Percentiles rank a stretch among this genome's conserved stretches.
These are phyloP conservation scores for Leptopilina myrica DNA, from an alignment of 2,888 invertebrate species.

Conservation along the genomic window DNA sequence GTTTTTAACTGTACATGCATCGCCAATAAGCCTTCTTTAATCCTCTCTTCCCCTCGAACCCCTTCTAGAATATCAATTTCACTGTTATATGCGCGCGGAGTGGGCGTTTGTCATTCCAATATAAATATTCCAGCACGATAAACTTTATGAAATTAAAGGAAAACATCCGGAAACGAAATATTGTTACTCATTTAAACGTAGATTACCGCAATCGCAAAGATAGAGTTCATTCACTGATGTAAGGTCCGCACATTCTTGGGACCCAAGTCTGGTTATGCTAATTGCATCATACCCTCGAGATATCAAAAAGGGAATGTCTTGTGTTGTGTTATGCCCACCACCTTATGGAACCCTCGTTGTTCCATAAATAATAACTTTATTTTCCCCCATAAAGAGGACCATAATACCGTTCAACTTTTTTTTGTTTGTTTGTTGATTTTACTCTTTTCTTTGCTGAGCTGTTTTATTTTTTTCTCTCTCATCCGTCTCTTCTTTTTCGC, in stretches of 20 bases:
- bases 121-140: no score
- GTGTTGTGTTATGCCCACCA: no score
- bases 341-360: no score
- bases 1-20: no score
- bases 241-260: conserved; percentile 1
- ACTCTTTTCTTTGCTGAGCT: no score
- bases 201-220: not conserved
- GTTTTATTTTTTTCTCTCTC: no score
- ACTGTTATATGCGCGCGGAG: not conserved
- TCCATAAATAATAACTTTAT: conserved; percentile 32
- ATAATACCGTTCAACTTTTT: not conserved
- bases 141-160: not conserved
- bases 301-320: not conserved
- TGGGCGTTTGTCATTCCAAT: not conserved
- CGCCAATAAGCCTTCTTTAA: no score
- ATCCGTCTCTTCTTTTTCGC: no score
- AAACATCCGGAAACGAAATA: conserved; percentile 12
- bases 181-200: conserved; percentile 11
- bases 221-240: conserved; percentile 32
- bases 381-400: not conserved
- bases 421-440: no score
- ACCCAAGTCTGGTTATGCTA: conserved; percentile 39
- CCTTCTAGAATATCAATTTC: no score
- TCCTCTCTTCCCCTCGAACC: no score
- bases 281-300: conserved; percentile 37